phyloP scores from a whole-genome alignment of 2,113 vertebrate species.

The Solenodon paradoxus region DNA sequence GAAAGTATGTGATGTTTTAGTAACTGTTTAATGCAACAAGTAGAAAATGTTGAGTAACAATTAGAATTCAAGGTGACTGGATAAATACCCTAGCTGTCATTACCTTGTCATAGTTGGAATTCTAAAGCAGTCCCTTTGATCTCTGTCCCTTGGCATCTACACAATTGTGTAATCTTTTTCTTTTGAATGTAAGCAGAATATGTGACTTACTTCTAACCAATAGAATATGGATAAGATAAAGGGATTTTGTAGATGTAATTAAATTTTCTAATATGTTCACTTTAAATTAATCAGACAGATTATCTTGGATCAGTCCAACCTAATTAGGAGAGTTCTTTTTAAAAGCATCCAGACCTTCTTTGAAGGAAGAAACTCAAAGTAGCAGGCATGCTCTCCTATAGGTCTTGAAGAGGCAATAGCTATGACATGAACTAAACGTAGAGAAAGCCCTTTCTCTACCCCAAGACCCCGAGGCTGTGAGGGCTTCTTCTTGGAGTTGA shows the following conservation, averaged over 20 bases:
- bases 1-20: neutral
- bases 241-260: neutral
- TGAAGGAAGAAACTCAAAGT: neutral
- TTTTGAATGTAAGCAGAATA: neutral
- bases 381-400: neutral
- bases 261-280: neutral
- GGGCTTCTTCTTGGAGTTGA: fast-evolving
- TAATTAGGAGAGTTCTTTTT: neutral
- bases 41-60: neutral
- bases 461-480: fast-evolving
- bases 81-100: neutral
- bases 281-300: neutral
- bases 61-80: neutral
- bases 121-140: neutral
- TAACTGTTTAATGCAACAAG: neutral
- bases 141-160: neutral
- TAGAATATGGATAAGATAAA: neutral
- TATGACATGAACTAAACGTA: neutral
- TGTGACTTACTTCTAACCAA: neutral
- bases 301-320: neutral
- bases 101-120: neutral
- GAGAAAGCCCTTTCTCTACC: too few relatives aligned
- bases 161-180: neutral
- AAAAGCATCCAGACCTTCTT: neutral
- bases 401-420: neutral